These are phyloP conservation scores for Heliconius hortense DNA, from an alignment of 2,888 invertebrate species.

Conservation along the genomic window DNA sequence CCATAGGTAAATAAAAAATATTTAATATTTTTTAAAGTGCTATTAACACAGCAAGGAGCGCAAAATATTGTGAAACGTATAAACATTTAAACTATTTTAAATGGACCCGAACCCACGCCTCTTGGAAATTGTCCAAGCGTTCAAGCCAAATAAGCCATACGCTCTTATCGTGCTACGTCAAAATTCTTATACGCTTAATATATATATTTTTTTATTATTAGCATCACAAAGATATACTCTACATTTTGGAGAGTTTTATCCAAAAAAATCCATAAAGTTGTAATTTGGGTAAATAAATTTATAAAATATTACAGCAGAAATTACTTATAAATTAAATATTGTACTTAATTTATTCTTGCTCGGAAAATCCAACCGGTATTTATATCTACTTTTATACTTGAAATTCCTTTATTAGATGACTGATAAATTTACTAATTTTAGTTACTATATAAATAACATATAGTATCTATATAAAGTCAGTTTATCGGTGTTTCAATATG, in stretches of 20 bases:
- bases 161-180: background rate
- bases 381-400: background rate
- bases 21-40: background rate
- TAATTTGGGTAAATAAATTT: background rate
- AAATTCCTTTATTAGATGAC: too few relatives aligned
- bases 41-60: background rate
- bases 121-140: background rate
- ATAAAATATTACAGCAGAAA: background rate
- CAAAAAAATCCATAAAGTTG: too few relatives aligned
- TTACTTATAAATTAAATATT: conserved; percentile 4
- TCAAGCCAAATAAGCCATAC: background rate
- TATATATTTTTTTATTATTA: background rate
- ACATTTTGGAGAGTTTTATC: too few relatives aligned
- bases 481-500: too few relatives aligned
- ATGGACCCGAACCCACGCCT: background rate
- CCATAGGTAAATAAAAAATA: background rate
- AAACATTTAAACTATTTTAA: background rate
- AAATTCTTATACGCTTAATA: background rate
- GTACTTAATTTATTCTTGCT: background rate
- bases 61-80: background rate
- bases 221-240: too few relatives aligned
- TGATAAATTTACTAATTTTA: too few relatives aligned
- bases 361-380: background rate
- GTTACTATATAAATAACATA: too few relatives aligned
- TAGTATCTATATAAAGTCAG: too few relatives aligned